Conservation (phyloP, 1,140 invertebrate species). For the Cydia splendana region DNA sequence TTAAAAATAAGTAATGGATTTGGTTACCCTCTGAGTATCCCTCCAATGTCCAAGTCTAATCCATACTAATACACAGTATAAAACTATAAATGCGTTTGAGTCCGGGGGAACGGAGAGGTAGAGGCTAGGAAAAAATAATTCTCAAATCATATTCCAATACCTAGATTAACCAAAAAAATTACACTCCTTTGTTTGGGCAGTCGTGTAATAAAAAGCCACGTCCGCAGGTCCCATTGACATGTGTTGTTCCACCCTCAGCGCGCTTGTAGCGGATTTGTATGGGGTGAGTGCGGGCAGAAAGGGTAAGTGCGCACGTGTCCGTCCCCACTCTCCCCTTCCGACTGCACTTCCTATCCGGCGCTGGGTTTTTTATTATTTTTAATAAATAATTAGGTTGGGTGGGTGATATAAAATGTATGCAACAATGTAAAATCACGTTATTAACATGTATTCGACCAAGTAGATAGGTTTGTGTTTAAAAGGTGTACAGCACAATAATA, state of each 20-base stretch:
- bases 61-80: no score
- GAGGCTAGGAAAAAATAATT: not conserved
- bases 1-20: not conserved
- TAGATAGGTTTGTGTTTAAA: not conserved
- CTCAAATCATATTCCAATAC: slow-evolving; percentile 1
- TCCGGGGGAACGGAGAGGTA: not conserved
- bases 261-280: slow-evolving; percentile 27
- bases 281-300: slow-evolving; percentile 22
- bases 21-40: not conserved
- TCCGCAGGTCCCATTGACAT: slow-evolving; percentile 21
- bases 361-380: slow-evolving; percentile 3
- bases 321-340: slow-evolving; percentile 23
- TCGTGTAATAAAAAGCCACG: not conserved
- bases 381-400: not conserved
- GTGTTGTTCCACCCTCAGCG: slow-evolving; percentile 17
- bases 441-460: not conserved
- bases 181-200: no score
- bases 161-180: not conserved
- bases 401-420: not conserved
- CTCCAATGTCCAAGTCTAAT: no score
- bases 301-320: slow-evolving; percentile 31
- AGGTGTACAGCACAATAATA: not conserved
- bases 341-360: slow-evolving; percentile 10
- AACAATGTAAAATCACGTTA: not conserved
- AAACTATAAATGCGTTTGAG: no score